phyloP scores from a whole-genome alignment of 1,140 invertebrate species.

The Pantala flavescens region DNA sequence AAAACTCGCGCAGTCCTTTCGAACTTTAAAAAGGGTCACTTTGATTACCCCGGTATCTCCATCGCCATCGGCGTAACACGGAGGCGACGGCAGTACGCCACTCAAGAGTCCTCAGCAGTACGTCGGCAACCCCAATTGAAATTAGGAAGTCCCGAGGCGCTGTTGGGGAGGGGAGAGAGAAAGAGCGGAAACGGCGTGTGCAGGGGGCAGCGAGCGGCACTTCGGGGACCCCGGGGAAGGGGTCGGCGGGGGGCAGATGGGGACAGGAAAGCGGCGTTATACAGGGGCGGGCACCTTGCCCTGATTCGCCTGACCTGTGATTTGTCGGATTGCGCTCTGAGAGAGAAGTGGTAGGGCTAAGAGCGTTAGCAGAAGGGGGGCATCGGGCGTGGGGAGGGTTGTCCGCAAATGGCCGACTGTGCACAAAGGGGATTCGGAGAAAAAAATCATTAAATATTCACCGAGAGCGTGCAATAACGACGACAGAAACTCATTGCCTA shows the following conservation, averaged over 20 bases:
- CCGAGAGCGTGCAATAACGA: neutral
- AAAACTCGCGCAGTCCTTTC: too few species aligned
- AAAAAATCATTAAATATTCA: neutral
- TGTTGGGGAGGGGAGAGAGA: neutral
- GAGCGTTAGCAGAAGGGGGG: neutral
- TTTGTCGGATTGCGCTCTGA: neutral
- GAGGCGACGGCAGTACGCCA: too few species aligned
- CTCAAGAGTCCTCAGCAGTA: too few species aligned
- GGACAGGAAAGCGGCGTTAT: neutral
- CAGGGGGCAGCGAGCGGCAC: too few species aligned
- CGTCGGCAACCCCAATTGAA: too few species aligned
- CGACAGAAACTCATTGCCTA: neutral
- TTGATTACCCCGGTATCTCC: too few species aligned
- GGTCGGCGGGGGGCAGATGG: neutral
- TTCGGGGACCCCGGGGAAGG: neutral
- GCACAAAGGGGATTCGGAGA: neutral
- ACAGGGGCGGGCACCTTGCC: neutral
- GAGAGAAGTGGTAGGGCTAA: neutral
- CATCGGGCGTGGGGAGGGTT: neutral
- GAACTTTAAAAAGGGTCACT: too few species aligned
- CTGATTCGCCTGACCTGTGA: slow-evolving; percentile 3
- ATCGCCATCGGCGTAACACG: too few species aligned
- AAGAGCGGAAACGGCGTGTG: neutral
- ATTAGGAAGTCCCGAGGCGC: neutral
- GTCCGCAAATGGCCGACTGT: neutral